These are phyloP conservation scores for Oncorhynchus tshawytscha DNA, from an alignment of 2,113 vertebrate genomes.

Conservation along the genomic window DNA sequence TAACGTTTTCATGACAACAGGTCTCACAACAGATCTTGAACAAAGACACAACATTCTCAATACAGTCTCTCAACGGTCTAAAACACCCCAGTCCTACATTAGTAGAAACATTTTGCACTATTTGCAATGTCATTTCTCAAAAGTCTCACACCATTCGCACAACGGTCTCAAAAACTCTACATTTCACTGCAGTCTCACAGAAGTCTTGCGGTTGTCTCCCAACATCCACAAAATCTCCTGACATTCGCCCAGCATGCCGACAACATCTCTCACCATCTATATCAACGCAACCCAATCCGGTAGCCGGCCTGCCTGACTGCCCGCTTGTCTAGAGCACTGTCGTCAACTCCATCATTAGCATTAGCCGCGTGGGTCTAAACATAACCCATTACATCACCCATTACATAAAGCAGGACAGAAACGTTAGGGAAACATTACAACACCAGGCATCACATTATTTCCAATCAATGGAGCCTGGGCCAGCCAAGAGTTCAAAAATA, in stretches of 20 bases:
- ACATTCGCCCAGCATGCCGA: background rate
- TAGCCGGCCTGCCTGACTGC: constrained; percentile 2
- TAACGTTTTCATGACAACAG: background rate
- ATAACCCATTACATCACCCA: constrained; percentile 43
- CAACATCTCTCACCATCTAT: background rate
- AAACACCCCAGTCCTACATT: too few species aligned
- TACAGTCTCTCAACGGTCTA: too few species aligned
- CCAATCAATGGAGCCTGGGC: constrained; percentile 46
- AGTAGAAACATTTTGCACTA: too few species aligned
- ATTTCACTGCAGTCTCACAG: too few species aligned
- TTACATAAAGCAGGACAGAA: constrained; percentile 60
- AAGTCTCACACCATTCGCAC: background rate
- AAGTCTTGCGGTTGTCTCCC: too few species aligned
- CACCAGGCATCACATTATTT: constrained; percentile 53
- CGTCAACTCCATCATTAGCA: constrained; percentile 44
- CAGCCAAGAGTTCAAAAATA: constrained; percentile 47
- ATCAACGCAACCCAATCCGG: background rate
- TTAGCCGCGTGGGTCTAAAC: constrained; percentile 40
- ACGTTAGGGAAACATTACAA: constrained; percentile 64
- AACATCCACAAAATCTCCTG: too few species aligned
- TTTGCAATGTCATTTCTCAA: background rate
- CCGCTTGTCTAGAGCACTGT: constrained; percentile 43
- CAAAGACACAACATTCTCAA: too few species aligned
- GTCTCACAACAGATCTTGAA: too few species aligned
- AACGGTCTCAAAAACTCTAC: too few species aligned